Conservation (phyloP, 1,140 invertebrate species). For the Aplysia californica region DNA sequence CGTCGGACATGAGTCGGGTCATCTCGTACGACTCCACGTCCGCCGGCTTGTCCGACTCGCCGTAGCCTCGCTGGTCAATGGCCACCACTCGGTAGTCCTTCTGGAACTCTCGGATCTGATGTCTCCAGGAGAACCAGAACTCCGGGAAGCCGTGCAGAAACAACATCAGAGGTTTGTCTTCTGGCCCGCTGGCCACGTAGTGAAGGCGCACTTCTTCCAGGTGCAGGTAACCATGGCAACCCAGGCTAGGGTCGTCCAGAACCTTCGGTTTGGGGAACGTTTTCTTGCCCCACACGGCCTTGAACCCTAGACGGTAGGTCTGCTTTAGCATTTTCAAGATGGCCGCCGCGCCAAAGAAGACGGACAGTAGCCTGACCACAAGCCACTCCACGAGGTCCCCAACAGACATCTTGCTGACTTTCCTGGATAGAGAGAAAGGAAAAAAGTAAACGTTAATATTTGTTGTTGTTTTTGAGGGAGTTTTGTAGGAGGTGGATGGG, state of each 20-base stretch:
- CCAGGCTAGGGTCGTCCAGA: conserved; percentile 47
- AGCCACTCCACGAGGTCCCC: no score
- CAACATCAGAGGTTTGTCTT: conserved; percentile 65
- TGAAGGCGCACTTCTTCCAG: conserved; percentile 62
- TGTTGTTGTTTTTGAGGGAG: no score
- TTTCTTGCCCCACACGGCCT: no score
- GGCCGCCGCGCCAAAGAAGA: no score
- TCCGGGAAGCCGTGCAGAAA: conserved; percentile 71
- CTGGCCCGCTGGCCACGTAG: conserved; percentile 65
- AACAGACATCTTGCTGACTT: no score
- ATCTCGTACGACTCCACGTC: conserved; percentile 74
- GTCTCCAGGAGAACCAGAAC: conserved; percentile 70
- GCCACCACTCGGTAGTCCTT: conserved; percentile 75
- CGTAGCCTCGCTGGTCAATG: conserved; percentile 84
- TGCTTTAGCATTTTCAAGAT: no score
- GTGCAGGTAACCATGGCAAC: conserved; percentile 47
- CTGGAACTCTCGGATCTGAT: conserved; percentile 66
- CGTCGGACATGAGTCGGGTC: conserved; percentile 76
- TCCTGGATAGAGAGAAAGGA: no score
- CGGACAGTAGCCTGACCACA: no score
- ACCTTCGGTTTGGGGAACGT: no score
- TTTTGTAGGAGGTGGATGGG: no score
- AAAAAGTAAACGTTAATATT: no score
- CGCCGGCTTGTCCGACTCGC: conserved; percentile 83
- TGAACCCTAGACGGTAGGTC: no score